Conservation (phyloP, 2,797 vertebrate species). For the Anniella stebbinsi region DNA sequence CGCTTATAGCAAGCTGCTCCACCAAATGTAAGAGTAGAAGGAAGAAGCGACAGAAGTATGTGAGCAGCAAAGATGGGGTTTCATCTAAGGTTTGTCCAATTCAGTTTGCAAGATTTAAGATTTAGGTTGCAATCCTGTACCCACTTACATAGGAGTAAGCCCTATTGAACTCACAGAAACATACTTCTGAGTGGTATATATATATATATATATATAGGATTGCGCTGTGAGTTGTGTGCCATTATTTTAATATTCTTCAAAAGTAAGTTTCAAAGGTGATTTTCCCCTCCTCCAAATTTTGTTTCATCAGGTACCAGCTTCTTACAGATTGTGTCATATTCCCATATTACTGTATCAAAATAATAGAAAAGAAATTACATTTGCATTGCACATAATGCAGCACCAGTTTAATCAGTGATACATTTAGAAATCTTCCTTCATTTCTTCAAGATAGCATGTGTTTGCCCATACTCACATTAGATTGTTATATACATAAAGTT, state of each 20-base stretch:
- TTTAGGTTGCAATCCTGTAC: neutral
- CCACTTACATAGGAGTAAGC: no score
- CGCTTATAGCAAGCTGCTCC: neutral
- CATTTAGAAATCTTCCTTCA: constrained; percentile 61
- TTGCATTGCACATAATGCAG: neutral
- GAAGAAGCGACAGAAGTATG: neutral
- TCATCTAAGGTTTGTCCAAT: neutral
- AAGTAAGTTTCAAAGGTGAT: neutral
- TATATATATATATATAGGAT: neutral
- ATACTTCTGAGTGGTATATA: no score
- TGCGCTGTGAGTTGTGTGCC: neutral
- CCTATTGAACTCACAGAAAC: no score
- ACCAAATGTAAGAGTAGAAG: neutral
- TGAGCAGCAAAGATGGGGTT: neutral
- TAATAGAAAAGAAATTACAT: neutral
- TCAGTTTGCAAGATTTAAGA: neutral
- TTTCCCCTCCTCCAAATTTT: neutral
- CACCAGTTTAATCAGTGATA: constrained; percentile 2
- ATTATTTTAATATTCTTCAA: neutral
- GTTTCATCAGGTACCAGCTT: neutral
- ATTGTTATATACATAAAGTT: constrained; percentile 54
- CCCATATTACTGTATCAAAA: no score
- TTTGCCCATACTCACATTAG: constrained; percentile 55
- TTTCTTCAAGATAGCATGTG: constrained; percentile 41
- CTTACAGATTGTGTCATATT: neutral